A percentile compares a stretch with the other conserved stretches of the same genome.
phyloP scores from a whole-genome alignment of 2,797 vertebrate genomes.

The Lagorchestes hirsutus region DNA sequence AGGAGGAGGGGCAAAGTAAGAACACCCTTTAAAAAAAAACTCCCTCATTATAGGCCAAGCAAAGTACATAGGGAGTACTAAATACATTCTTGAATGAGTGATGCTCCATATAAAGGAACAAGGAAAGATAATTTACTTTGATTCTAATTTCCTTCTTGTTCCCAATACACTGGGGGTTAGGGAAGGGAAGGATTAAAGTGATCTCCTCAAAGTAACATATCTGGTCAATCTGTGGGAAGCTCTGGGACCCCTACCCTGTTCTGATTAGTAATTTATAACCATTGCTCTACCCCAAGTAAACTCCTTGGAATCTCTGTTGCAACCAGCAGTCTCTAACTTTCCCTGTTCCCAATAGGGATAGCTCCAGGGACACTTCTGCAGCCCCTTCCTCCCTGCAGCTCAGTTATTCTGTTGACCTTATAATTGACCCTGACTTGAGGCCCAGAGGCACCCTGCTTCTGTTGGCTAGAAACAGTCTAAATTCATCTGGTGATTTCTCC shows the following conservation, averaged over 20 bases:
- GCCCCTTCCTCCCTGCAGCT: not conserved
- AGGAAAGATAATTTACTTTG: not conserved
- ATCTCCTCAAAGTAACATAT: not conserved
- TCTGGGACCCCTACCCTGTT: not conserved
- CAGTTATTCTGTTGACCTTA: not conserved
- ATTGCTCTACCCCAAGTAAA: not conserved
- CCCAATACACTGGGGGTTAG: not conserved
- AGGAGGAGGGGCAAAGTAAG: not conserved
- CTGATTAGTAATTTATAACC: not conserved
- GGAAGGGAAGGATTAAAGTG: not conserved
- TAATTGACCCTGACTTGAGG: accelerated
- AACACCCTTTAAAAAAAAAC: not conserved
- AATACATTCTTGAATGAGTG: not conserved
- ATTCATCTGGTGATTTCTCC: not conserved
- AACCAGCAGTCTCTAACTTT: not conserved
- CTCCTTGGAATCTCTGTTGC: not conserved
- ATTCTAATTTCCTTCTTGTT: not conserved
- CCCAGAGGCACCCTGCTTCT: not conserved
- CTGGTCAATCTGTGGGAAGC: not conserved
- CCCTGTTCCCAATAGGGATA: not conserved
- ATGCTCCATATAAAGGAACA: not conserved
- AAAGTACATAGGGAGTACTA: not conserved
- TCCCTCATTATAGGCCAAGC: not conserved
- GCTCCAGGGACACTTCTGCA: not conserved
- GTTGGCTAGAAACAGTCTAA: not conserved